phyloP scores from a whole-genome alignment of 2,888 invertebrate genomes.

The Bellardia bayeri region DNA sequence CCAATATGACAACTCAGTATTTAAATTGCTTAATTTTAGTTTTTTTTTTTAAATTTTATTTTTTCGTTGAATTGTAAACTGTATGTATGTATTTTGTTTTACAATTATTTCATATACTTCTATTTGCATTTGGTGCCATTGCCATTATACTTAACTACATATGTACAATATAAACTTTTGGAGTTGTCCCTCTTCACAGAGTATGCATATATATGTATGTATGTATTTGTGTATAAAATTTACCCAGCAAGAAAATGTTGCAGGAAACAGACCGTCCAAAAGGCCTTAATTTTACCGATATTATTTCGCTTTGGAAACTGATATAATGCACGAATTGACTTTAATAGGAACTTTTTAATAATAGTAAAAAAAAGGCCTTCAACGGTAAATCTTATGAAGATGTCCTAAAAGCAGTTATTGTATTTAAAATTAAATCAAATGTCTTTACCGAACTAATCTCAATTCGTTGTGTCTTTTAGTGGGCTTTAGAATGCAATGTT shows the following conservation, averaged over 20 bases:
- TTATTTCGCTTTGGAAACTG: too few species aligned
- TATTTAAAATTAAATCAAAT: too few species aligned
- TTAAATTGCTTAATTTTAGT: constrained; percentile 70
- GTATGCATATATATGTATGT: neutral
- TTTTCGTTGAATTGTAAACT: constrained; percentile 25
- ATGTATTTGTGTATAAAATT: neutral
- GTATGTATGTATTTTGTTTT: constrained; percentile 16
- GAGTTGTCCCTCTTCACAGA: constrained; percentile 26
- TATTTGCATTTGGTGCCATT: constrained; percentile 57
- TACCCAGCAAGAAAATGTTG: neutral
- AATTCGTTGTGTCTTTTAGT: too few species aligned
- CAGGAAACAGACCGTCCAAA: too few species aligned
- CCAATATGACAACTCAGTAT: constrained; percentile 67
- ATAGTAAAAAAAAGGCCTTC: too few species aligned
- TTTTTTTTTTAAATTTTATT: constrained; percentile 10
- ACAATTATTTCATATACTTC: constrained; percentile 42
- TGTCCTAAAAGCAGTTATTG: too few species aligned
- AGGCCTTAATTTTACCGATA: too few species aligned
- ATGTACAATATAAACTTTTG: constrained; percentile 19
- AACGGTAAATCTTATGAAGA: too few species aligned
- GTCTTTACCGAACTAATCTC: too few species aligned
- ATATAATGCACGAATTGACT: too few species aligned
- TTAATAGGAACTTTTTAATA: too few species aligned
- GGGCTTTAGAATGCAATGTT: too few species aligned
- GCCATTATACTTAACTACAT: constrained; percentile 15